These are phyloP conservation scores for Microctenopoma steveboyesi DNA, from an alignment of 2,797 vertebrate species.

Conservation along the genomic window DNA sequence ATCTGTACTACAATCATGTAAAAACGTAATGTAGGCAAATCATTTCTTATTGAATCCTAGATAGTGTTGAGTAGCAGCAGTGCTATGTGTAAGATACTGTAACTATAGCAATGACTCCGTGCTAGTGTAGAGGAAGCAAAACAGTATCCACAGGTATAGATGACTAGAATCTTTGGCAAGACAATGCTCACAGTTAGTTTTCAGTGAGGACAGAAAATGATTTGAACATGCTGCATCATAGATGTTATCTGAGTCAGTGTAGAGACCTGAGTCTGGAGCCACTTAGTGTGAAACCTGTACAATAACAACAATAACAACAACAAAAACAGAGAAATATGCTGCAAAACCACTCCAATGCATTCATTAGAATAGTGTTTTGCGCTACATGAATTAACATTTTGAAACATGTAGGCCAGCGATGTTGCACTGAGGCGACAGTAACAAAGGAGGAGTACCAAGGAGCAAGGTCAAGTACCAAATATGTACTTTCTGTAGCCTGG, in stretches of 20 bases:
- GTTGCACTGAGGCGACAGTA: neutral
- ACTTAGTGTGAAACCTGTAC: neutral
- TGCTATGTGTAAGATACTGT: no score
- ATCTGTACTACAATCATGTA: neutral
- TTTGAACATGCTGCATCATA: no score
- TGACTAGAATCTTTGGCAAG: neutral
- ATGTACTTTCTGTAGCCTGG: neutral
- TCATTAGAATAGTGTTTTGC: neutral
- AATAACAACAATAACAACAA: slow-evolving; percentile 6
- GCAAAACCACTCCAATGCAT: slow-evolving; percentile 6
- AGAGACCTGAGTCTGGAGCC: neutral
- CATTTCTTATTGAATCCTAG: no score
- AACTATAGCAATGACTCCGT: neutral
- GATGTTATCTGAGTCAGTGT: neutral
- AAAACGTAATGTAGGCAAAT: no score
- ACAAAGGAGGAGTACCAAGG: no score
- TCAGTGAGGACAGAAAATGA: no score
- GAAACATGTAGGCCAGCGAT: neutral
- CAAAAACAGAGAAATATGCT: slow-evolving; percentile 1
- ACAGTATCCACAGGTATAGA: neutral
- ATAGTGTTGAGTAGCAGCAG: no score
- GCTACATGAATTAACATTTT: neutral
- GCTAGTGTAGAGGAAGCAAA: no score
- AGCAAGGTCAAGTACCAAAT: neutral
- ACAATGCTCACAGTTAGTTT: no score